Base-by-base conservation (phyloP, 2,888 invertebrate species). In the Rotaria sp. region DNA sequence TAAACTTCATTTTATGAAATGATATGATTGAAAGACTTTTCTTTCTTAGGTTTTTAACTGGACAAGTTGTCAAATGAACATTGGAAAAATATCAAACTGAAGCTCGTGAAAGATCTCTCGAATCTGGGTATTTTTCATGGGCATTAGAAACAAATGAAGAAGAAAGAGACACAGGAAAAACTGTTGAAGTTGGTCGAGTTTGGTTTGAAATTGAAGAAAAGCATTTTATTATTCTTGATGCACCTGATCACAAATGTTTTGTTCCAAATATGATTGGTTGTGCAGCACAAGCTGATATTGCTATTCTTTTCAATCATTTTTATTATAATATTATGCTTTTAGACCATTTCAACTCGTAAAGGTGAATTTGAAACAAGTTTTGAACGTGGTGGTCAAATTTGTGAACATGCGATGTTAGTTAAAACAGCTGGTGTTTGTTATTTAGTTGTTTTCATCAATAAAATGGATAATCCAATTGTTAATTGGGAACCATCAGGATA, bases 401-500 rank as follows among this genome's bases (percentile, higher is more conserved):
- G 98, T 90, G 99, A 99, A 90, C 99, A 99, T 91, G 99, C 99
- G 87, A 98, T 99, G 98, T 93, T 99, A 90, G 99, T 97, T 50
- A 99, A 99, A 92, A 98, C 99, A 7, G 97, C 97, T 38, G 98
- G 98, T 87, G 98, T 99, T 21, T 96, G 96, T 92, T 97, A 97
- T 93, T 93, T 99, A 90, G 59, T 99, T 88, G 96, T 99, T 89
- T 94, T 99, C 89, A 96, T 99, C 88, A 99, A 99, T 93, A 99
- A 99, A 93, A 99, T 99, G 99, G 99, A 99, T 92, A 99, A 99
- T 92, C 96, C 97, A 24, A 99, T 99, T 30, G 99, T 99, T 0
- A 90, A 95, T 91, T 99, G 90, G 96, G 95, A 96, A 89, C 96
- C 97, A 92, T 94, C 93, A 89, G 94, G 92, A 88, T 93, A 96